A percentile compares a stretch with the other conserved stretches of the same genome.
Evolutionary conservation across 2,797 vertebrate genomes (phyloP).

Genomic region (Oreortyx pictus): DNA sequence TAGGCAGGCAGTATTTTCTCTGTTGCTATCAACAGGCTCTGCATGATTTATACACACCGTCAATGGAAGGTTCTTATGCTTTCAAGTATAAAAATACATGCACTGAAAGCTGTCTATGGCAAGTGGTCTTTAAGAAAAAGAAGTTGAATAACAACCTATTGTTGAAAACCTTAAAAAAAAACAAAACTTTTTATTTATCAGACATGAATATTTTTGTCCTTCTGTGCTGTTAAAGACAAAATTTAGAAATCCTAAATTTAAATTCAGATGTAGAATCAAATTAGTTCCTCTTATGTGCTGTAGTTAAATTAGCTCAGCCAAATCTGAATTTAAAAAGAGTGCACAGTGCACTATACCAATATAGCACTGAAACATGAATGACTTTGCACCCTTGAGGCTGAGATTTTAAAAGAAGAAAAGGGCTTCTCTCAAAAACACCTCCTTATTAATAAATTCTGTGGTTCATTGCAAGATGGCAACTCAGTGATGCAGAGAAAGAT

Average conservation of each 20-base stretch:
- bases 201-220: not conserved
- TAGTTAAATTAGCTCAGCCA: not conserved
- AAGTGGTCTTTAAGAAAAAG: not conserved
- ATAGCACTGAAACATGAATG: not conserved
- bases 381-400: accelerated
- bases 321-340: not conserved
- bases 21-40: not conserved
- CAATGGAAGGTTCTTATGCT: not conserved
- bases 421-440: not conserved
- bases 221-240: not conserved
- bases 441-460: not conserved
- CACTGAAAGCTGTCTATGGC: not conserved
- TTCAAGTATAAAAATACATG: not conserved
- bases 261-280: not conserved
- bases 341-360: not conserved
- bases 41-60: not conserved
- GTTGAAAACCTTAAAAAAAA: not conserved
- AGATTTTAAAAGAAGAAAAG: not conserved
- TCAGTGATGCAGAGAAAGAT: not conserved
- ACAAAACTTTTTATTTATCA: not conserved
- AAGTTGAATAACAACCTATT: not conserved
- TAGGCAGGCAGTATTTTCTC: not conserved
- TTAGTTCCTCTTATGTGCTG: not conserved
- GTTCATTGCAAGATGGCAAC: not conserved
- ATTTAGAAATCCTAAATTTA: not conserved